A percentile compares a stretch with the other conserved stretches of the same genome.
These are phyloP conservation scores for Strigamia transsilvanica DNA, from an alignment of 2,888 invertebrate species.

Conservation along the genomic window DNA sequence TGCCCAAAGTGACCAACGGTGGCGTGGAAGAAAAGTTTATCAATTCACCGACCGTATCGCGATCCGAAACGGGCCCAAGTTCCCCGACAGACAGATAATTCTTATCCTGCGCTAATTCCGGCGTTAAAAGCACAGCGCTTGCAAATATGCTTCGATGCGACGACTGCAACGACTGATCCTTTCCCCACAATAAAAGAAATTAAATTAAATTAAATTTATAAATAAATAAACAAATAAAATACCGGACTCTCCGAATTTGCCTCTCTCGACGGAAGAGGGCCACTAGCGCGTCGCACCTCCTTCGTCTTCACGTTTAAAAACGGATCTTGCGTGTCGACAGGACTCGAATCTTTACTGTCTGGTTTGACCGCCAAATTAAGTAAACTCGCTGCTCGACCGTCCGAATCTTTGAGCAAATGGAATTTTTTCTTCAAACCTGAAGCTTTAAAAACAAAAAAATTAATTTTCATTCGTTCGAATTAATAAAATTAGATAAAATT, in stretches of 20 bases:
- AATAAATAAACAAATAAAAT: background rate
- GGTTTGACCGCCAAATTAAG: slow-evolving; percentile 43
- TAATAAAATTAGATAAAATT: background rate
- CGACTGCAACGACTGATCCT: slow-evolving; percentile 12
- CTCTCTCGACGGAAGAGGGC: slow-evolving; percentile 56
- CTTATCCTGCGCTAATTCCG: slow-evolving; percentile 18
- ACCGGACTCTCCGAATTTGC: slow-evolving; percentile 55
- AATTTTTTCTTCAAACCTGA: slow-evolving; percentile 50
- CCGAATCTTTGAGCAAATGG: slow-evolving; percentile 51
- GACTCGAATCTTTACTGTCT: slow-evolving; percentile 51
- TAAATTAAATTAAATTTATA: background rate
- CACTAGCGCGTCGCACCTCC: slow-evolving; percentile 56
- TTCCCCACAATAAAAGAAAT: background rate
- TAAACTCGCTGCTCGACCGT: slow-evolving; percentile 46
- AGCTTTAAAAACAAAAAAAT: background rate
- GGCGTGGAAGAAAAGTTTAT: slow-evolving; percentile 63
- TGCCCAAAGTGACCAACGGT: slow-evolving; percentile 67
- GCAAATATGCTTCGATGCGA: slow-evolving; percentile 21
- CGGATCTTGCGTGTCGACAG: slow-evolving; percentile 22
- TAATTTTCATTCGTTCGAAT: background rate
- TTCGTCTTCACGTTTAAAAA: slow-evolving; percentile 52
- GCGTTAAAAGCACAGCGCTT: slow-evolving; percentile 18
- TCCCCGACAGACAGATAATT: slow-evolving; percentile 42
- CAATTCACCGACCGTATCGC: slow-evolving; percentile 57
- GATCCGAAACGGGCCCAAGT: slow-evolving; percentile 46